A percentile compares a stretch with the other conserved stretches of the same genome.
phyloP scores from a whole-genome alignment of 2,113 vertebrate species.

The Eudyptes chrysolophus region DNA sequence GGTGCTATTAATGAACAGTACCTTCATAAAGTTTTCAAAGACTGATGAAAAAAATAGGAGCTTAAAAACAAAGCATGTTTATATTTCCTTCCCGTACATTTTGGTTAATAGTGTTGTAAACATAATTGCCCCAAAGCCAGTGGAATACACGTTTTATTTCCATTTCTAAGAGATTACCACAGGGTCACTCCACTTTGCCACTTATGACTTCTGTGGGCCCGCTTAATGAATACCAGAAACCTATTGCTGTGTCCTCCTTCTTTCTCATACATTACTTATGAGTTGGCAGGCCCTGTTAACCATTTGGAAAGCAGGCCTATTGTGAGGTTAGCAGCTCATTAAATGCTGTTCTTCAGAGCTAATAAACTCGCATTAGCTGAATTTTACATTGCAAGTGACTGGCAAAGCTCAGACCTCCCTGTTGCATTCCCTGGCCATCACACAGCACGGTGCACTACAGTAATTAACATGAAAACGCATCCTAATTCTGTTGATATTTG shows the following conservation, averaged over 20 bases:
- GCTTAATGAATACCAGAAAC: background rate
- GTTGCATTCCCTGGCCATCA: constrained; percentile 38
- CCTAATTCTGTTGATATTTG: constrained; percentile 42
- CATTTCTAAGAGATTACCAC: background rate
- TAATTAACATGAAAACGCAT: constrained; percentile 1
- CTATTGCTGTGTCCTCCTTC: background rate
- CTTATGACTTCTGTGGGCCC: background rate
- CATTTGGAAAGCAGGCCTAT: constrained; percentile 1
- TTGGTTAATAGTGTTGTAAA: background rate
- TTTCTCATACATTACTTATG: background rate
- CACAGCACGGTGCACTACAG: background rate
- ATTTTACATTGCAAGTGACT: constrained; percentile 17
- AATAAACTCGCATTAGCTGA: constrained; percentile 8
- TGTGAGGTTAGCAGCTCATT: background rate
- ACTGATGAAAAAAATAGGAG: background rate
- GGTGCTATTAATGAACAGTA: background rate
- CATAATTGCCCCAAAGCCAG: background rate
- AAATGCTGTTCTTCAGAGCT: constrained; percentile 32
- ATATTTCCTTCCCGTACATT: background rate
- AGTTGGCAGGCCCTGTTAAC: background rate
- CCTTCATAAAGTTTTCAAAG: background rate
- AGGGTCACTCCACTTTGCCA: background rate
- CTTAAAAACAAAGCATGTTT: background rate
- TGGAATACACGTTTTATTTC: background rate
- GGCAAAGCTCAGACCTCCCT: constrained; percentile 26